Base-by-base conservation (phyloP, 2,113 vertebrate species). In the Glaucidium brasilianum region DNA sequence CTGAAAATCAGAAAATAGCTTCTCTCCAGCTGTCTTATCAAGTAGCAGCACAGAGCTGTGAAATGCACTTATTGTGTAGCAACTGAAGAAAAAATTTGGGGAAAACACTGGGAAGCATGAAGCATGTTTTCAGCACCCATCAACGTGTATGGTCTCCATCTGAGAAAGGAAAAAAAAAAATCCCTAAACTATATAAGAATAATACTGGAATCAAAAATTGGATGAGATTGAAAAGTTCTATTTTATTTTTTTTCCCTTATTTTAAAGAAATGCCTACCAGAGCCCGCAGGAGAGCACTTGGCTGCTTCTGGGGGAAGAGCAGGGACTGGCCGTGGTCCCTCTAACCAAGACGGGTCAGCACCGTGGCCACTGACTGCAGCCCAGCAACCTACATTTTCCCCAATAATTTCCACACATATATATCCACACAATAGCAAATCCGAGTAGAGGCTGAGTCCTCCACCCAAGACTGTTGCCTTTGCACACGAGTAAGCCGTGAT, bases 1-100 rank as follows among this genome's bases (percentile, higher is more conserved):
- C 93, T 75, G 85, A 74, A 86, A 95, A 97, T 96, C 94, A 93
- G 96, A 95, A 94, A 96, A 94, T 85, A 96, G 85, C 92, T 96
- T 96, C 79, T 93, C 78, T 90, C 83, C 82, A 68, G 72, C 89
- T 91, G 87, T 71, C 84, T 92, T 92, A 95, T 92, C 91, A 43
- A 92, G 75, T 29, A 63, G 64, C 23, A 94, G 94, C 88, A 91
- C 55, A 75, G 78, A 53, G 47, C 45, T 69, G 37, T 60, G 72
- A 73, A 87, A 50, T 32, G 72, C 35, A 88, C 47, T 91, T 77
- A 76, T 12, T 83, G 80, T 83, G 82, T 62, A 66, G 66, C 1
- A 0, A 90, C 56, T 47, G 12, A 47, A 79, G 58, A 34, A 88
- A 64, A 79, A 84, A 32, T n/a, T 11, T 41, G 64, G 43, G 43